Conservation (phyloP, 2,888 invertebrate genomes). For the Neelides folsomi region DNA sequence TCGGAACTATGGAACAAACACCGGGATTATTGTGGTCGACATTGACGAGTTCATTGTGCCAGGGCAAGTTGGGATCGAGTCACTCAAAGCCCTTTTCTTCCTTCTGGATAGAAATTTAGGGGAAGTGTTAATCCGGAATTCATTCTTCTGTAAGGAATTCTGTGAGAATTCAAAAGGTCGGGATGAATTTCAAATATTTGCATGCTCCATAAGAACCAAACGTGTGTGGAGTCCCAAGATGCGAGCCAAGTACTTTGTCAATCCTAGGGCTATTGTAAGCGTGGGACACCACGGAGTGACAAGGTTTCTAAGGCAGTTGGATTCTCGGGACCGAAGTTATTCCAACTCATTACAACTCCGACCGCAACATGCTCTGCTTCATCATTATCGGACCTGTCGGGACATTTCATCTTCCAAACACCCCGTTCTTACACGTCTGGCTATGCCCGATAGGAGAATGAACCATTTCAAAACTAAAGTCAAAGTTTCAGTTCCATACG, state of each 20-base stretch:
- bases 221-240: conserved; percentile 22
- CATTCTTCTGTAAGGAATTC: conserved; percentile 30
- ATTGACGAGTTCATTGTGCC: conserved; percentile 71
- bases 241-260: conserved; percentile 73
- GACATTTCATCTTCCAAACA: too few species aligned
- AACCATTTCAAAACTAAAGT: too few species aligned
- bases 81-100: background rate
- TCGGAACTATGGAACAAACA: conserved; percentile 47
- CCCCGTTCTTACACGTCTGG: too few species aligned
- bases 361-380: too few species aligned
- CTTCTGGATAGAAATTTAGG: background rate
- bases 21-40: conserved; percentile 70
- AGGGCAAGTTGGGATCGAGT: background rate
- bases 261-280: conserved; percentile 68
- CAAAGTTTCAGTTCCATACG: too few species aligned
- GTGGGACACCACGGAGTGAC: conserved; percentile 78
- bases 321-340: too few species aligned
- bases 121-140: conserved; percentile 25
- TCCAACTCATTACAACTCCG: too few species aligned
- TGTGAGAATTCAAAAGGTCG: conserved; percentile 2
- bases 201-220: conserved; percentile 22
- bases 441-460: too few species aligned
- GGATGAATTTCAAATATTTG: conserved; percentile 14
- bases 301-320: conserved; percentile 8
- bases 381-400: too few species aligned